Evolutionary conservation across 2,888 invertebrate genomes (phyloP).

Genomic region (Drosophila algonquin): DNA sequence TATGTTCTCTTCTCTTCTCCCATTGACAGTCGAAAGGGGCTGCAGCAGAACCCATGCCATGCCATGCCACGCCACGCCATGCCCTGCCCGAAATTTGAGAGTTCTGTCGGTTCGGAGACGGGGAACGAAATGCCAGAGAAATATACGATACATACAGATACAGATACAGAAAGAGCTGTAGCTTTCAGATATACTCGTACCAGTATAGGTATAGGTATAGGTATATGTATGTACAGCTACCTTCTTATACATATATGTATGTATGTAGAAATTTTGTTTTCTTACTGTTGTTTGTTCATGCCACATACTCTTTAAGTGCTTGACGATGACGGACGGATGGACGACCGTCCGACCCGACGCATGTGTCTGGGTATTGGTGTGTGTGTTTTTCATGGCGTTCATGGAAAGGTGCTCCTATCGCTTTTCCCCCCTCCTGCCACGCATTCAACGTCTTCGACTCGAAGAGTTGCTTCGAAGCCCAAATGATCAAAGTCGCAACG

Average conservation of each 20-base stretch:
- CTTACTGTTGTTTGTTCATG: slow-evolving; percentile 63
- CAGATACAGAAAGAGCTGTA: slow-evolving; percentile 22
- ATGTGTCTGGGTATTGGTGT: slow-evolving; percentile 45
- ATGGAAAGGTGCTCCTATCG: slow-evolving; percentile 65
- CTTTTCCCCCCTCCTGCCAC: slow-evolving; percentile 30
- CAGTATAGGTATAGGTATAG: slow-evolving; percentile 3
- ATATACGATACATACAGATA: slow-evolving; percentile 11
- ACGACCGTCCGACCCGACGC: slow-evolving; percentile 11
- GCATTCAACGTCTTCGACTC: slow-evolving; percentile 12
- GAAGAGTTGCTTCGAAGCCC: slow-evolving; percentile 23
- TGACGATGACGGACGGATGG: slow-evolving; percentile 13
- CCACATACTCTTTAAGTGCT: slow-evolving; percentile 52
- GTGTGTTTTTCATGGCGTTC: slow-evolving; percentile 37
- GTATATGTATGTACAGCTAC: not conserved
- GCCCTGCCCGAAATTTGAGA: slow-evolving; percentile 41
- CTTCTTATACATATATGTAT: not conserved
- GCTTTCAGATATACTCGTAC: not conserved
- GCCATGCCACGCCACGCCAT: slow-evolving; percentile 8
- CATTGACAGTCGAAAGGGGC: slow-evolving; percentile 17
- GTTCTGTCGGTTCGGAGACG: too few relatives aligned
- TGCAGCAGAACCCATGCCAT: slow-evolving; percentile 4
- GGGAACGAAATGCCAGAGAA: slow-evolving; percentile 4
- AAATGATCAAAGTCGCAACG: slow-evolving; percentile 9
- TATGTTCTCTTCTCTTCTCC: not conserved
- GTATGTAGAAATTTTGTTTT: slow-evolving; percentile 45